These are phyloP conservation scores for Rhinolophus sinicus DNA, from an alignment of 2,113 vertebrate genomes.

Conservation along the genomic window DNA sequence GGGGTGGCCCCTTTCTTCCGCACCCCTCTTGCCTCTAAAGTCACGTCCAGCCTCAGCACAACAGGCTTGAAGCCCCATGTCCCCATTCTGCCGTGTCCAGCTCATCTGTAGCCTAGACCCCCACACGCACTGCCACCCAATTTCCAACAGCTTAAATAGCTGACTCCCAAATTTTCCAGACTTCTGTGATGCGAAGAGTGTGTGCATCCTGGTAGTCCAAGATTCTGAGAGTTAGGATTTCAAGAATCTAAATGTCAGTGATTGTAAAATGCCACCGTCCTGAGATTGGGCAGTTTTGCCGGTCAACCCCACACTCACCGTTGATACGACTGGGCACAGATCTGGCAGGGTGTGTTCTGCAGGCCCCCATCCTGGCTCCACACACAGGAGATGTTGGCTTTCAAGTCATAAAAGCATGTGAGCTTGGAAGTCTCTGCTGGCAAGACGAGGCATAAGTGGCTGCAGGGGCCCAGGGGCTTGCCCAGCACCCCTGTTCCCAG, in stretches of 20 bases:
- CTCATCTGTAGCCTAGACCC: too few species aligned
- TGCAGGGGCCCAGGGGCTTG: rapidly evolving
- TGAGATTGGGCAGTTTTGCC: rapidly evolving
- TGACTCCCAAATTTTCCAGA: neutral
- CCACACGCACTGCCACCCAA: neutral
- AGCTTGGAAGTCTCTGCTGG: conserved; percentile 73
- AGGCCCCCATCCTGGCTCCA: conserved; percentile 69
- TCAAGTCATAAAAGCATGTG: conserved; percentile 84
- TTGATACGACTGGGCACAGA: conserved; percentile 11
- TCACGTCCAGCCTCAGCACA: neutral
- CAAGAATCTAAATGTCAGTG: neutral
- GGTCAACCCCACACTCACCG: neutral
- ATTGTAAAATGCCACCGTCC: rapidly evolving
- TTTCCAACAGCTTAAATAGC: neutral
- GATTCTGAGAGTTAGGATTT: neutral
- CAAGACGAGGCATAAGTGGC: rapidly evolving
- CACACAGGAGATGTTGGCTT: conserved; percentile 78
- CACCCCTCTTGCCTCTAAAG: rapidly evolving
- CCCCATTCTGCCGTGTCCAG: neutral
- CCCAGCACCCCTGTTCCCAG: rapidly evolving
- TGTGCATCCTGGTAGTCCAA: neutral
- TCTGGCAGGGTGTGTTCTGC: conserved; percentile 50
- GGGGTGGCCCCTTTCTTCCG: neutral
- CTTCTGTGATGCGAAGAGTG: rapidly evolving
- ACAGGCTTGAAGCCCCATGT: neutral